These are phyloP conservation scores for Drosophila sturtevanti DNA, from an alignment of 1,140 invertebrate genomes.

Conservation along the genomic window DNA sequence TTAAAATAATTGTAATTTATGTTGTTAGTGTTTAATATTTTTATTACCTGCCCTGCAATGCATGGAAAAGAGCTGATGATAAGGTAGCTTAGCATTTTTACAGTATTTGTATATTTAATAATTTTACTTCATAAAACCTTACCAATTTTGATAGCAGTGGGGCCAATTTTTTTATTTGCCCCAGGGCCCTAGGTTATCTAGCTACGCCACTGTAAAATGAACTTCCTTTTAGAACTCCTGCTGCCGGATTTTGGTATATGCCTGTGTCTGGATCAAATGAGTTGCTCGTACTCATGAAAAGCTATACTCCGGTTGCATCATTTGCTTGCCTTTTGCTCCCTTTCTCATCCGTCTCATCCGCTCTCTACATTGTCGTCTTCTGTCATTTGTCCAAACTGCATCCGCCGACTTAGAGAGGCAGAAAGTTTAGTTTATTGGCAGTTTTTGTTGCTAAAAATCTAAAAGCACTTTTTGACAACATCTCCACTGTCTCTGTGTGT, in stretches of 20 bases:
- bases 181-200: too few relatives aligned
- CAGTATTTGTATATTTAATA: too few relatives aligned
- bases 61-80: too few relatives aligned
- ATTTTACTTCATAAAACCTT: too few relatives aligned
- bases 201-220: too few relatives aligned
- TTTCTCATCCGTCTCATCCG: slow-evolving; percentile 15
- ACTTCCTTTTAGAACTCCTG: slow-evolving; percentile 32
- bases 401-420: slow-evolving; percentile 49
- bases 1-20: too few relatives aligned
- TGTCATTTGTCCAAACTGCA: slow-evolving; percentile 76
- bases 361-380: slow-evolving; percentile 25
- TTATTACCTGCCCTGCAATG: too few relatives aligned
- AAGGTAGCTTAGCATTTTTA: too few relatives aligned
- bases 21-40: too few relatives aligned
- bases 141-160: too few relatives aligned
- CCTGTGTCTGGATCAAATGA: slow-evolving; percentile 24
- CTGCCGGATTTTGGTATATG: neutral
- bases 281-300: slow-evolving; percentile 24
- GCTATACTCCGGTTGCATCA: slow-evolving; percentile 58
- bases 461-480: slow-evolving; percentile 74
- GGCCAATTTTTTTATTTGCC: too few relatives aligned
- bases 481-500: slow-evolving; percentile 48
- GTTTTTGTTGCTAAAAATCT: slow-evolving; percentile 73
- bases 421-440: slow-evolving; percentile 60
- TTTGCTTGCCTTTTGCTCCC: slow-evolving; percentile 51